These are phyloP conservation scores for Acronicta psi DNA, from an alignment of 2,888 invertebrate species.

Conservation along the genomic window DNA sequence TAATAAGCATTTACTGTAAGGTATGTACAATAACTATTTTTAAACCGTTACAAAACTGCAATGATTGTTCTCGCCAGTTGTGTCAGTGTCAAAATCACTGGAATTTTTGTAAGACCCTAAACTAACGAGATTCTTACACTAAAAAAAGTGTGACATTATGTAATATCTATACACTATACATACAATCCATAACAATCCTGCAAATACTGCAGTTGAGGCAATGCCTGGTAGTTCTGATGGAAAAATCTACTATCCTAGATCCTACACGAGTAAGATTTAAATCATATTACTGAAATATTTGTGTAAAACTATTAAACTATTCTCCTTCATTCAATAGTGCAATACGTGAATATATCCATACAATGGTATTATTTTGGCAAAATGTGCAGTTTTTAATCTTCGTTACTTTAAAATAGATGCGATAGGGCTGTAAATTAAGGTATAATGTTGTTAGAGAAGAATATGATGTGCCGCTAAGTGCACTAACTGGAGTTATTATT, in stretches of 20 bases:
- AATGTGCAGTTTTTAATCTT: slow-evolving; percentile 70
- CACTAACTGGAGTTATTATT: slow-evolving; percentile 70
- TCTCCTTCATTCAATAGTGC: slow-evolving; percentile 75
- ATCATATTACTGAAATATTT: slow-evolving; percentile 33
- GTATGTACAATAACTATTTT: slow-evolving; percentile 35
- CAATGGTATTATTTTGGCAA: slow-evolving; percentile 77
- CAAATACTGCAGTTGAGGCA: slow-evolving; percentile 16
- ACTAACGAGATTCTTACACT: slow-evolving; percentile 21
- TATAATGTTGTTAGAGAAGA: slow-evolving; percentile 72
- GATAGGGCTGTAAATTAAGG: slow-evolving; percentile 83
- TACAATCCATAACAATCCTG: slow-evolving; percentile 7
- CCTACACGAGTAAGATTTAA: slow-evolving; percentile 14
- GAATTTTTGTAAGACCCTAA: slow-evolving; percentile 16
- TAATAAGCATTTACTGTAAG: slow-evolving; percentile 18
- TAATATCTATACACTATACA: not conserved
- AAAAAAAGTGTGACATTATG: slow-evolving; percentile 27
- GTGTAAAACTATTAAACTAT: slow-evolving; percentile 32
- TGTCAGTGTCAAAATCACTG: slow-evolving; percentile 20
- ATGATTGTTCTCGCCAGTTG: slow-evolving; percentile 15
- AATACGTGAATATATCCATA: slow-evolving; percentile 79
- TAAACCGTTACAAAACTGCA: slow-evolving; percentile 15
- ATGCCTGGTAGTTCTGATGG: slow-evolving; percentile 26
- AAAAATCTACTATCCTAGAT: slow-evolving; percentile 13
- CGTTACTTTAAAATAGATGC: slow-evolving; percentile 66
- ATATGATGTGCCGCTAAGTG: slow-evolving; percentile 56